Percentiles rank a stretch among this genome's conserved stretches.
Conservation (phyloP, 2,113 vertebrate genomes). For the Ia io region DNA sequence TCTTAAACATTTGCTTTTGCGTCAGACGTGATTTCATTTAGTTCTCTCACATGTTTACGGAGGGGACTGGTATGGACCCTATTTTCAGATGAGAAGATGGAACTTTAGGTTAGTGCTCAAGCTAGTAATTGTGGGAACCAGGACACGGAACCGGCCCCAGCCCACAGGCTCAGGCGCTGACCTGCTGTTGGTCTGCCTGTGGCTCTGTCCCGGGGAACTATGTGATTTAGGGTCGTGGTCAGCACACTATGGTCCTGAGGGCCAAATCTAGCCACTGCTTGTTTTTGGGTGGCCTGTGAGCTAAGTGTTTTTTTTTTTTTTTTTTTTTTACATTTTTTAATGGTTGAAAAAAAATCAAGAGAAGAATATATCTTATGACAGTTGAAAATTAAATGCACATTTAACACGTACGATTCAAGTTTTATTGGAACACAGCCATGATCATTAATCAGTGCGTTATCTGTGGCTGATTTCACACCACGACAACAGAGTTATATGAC, state of each 20-base stretch:
- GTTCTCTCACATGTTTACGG: background rate
- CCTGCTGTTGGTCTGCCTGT: background rate
- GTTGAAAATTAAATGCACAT: background rate
- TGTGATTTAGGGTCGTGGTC: background rate
- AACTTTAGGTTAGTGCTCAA: background rate
- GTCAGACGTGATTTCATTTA: background rate
- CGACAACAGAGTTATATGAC: background rate
- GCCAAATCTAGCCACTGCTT: background rate
- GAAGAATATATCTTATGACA: background rate
- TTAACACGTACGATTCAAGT: background rate
- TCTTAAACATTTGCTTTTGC: background rate
- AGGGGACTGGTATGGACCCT: background rate
- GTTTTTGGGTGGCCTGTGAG: background rate
- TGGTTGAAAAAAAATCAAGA: background rate
- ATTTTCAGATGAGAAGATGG: background rate
- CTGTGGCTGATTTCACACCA: background rate
- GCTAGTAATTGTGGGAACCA: background rate
- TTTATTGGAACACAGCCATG: background rate
- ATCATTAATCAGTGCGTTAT: rapidly evolving
- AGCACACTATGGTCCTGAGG: background rate
- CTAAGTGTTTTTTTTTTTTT: background rate
- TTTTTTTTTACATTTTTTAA: background rate
- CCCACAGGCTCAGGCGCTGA: background rate
- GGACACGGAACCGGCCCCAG: background rate
- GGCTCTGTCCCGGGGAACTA: background rate